Evolutionary conservation across 2,888 invertebrate genomes (phyloP), one percentile per base, ranked within the genome.

Genomic region (Callyntrura sp.): DNA sequence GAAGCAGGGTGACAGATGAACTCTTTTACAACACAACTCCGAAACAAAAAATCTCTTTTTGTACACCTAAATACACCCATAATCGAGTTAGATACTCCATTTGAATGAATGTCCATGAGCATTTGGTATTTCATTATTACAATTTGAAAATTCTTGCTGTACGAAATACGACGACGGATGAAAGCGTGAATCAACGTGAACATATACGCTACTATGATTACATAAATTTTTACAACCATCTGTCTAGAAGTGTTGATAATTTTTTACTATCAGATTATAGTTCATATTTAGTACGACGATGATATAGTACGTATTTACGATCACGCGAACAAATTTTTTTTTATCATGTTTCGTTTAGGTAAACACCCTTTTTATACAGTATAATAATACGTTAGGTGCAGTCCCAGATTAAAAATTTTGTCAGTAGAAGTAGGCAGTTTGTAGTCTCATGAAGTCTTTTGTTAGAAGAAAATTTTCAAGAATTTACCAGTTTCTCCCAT

Each of bases 1-100:
- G 57, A 28, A 79, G n/a, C 48, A 45, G 23, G 51, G 76, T 73
- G 82, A 78, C 88, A 88, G 88, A 83, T 88, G 88, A 83, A 83
- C 55, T 51, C 65, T 65, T 78, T 86, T 86, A 86, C 78, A 62
- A 76, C 17, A 57, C 14, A 20, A 17, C 11, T 51, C 51, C 51
- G 14, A n/a, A n/a, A n/a, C n/a, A n/a, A n/a, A n/a, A n/a, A n/a
- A n/a, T n/a, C n/a, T n/a, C n/a, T n/a, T n/a, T n/a, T n/a, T n/a
- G n/a, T n/a, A n/a, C n/a, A n/a, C n/a, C n/a, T n/a, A n/a, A n/a
- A n/a, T n/a, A n/a, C n/a, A n/a, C n/a, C n/a, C n/a, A n/a, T n/a
- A n/a, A n/a, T 35, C 35, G 35, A 35, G 35, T 35, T 35, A 35
- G 35, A n/a, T n/a, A n/a, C n/a, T n/a, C 35, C 35, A 35, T 35